Conservation (phyloP, 1,140 invertebrate species). For the Asbolus verrucosus region DNA sequence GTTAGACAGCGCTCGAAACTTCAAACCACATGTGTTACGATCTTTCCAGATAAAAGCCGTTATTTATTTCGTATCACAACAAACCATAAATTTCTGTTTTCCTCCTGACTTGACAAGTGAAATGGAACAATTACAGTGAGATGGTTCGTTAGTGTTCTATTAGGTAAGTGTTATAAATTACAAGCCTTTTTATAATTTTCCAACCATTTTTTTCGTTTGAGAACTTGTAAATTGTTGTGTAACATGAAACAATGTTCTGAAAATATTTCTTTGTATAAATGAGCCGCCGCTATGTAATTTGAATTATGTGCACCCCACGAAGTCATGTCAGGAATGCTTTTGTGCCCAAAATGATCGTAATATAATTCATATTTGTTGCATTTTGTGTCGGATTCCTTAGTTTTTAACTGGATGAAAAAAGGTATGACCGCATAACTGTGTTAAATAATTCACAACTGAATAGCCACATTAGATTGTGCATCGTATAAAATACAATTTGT, state of each 20-base stretch:
- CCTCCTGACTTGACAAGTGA: neutral
- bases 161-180: too few relatives aligned
- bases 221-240: conserved; percentile 13
- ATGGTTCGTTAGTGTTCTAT: neutral
- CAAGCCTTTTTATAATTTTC: neutral
- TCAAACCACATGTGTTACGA: conserved; percentile 35
- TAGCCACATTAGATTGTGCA: too few relatives aligned
- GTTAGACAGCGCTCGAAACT: conserved; percentile 38
- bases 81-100: neutral
- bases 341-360: conserved; percentile 6
- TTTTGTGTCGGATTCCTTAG: neutral
- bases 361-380: conserved; percentile 2
- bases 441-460: too few relatives aligned
- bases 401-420: neutral
- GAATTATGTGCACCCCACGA: conserved; percentile 24
- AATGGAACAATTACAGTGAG: conserved; percentile 6
- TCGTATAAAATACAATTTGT: too few relatives aligned
- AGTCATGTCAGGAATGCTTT: conserved; percentile 32
- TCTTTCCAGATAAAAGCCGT: neutral
- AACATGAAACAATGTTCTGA: conserved; percentile 21
- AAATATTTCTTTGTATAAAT: conserved; percentile 38
- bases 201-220: conserved; percentile 8
- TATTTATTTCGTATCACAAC: neutral
- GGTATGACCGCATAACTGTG: too few relatives aligned
- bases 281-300: conserved; percentile 28